Evolutionary conservation across 2,888 invertebrate genomes (phyloP).

Genomic region (Drosophila quinaria): DNA sequence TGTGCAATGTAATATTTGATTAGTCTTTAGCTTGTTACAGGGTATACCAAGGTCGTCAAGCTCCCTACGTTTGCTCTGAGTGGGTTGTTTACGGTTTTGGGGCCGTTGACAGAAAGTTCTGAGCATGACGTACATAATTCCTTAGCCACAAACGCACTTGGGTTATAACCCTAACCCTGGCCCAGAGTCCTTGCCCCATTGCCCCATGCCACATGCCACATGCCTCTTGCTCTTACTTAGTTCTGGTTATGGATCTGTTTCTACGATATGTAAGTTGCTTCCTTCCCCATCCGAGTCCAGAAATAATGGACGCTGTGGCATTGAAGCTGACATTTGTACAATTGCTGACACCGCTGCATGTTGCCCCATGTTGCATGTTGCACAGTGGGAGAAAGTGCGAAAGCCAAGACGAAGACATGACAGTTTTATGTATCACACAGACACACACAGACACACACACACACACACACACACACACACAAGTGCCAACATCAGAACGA

Average conservation of each 20-base stretch:
- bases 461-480: conserved; percentile 9
- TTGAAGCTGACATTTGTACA: conserved; percentile 63
- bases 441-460: conserved; percentile 9
- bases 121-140: conserved; percentile 81
- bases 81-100: conserved; percentile 34
- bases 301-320: conserved; percentile 61
- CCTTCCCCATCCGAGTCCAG: conserved; percentile 6
- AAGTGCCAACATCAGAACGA: neutral
- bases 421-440: conserved; percentile 44
- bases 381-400: conserved; percentile 30
- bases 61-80: neutral
- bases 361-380: conserved; percentile 50
- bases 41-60: neutral
- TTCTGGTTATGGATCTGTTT: conserved; percentile 18
- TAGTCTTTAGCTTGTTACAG: neutral
- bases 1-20: neutral
- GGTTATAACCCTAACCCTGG: conserved; percentile 7
- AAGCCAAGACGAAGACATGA: conserved; percentile 35
- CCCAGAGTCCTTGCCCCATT: too few relatives aligned
- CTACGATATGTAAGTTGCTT: neutral
- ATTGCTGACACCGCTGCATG: conserved; percentile 57
- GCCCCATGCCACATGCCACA: neutral
- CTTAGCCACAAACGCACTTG: conserved; percentile 61
- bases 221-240: neutral
- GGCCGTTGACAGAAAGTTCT: conserved; percentile 71